phyloP scores from a whole-genome alignment of 92 coral and sea anemone genomes.

The Epizoanthus ramosus region DNA sequence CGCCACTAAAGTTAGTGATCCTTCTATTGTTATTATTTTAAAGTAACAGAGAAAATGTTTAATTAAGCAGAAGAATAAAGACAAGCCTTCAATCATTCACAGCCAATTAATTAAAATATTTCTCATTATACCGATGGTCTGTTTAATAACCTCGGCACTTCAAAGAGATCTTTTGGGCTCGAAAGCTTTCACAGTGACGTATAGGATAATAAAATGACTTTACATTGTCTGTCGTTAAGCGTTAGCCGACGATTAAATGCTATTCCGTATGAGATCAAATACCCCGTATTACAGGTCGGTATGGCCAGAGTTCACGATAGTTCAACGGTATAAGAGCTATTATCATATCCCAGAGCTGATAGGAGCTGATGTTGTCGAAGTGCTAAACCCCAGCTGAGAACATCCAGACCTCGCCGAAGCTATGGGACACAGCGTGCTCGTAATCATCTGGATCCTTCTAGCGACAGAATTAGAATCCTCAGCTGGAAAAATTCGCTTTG shows the following conservation, averaged over 20 bases:
- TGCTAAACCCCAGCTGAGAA: background rate
- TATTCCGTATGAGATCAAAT: conserved; percentile 27
- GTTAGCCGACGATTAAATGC: conserved; percentile 31
- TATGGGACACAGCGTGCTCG: background rate
- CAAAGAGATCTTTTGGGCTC: conserved; percentile 23
- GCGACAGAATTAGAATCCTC: background rate
- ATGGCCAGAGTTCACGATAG: conserved; percentile 23
- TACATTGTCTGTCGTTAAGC: conserved; percentile 23
- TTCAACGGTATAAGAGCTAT: conserved; percentile 4
- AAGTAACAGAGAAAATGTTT: conserved; percentile 24
- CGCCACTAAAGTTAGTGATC: background rate
- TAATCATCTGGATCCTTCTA: conserved; percentile 8
- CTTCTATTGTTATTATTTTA: background rate
- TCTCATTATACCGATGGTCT: conserved; percentile 5
- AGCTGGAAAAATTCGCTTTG: conserved; percentile 21
- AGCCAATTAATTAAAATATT: conserved; percentile 33
- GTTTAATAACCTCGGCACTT: conserved; percentile 22
- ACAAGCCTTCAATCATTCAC: conserved; percentile 23
- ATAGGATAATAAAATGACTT: background rate
- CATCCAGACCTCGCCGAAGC: background rate
- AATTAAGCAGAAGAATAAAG: conserved; percentile 10
- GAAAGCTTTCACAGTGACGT: conserved; percentile 18
- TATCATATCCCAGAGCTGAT: conserved; percentile 22
- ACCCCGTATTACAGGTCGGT: conserved; percentile 17
- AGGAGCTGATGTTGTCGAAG: background rate